Evolutionary conservation across 1,140 invertebrate species (phyloP), one percentile per base, ranked within the genome.

Genomic region (Drosophila pallidifrons): DNA sequence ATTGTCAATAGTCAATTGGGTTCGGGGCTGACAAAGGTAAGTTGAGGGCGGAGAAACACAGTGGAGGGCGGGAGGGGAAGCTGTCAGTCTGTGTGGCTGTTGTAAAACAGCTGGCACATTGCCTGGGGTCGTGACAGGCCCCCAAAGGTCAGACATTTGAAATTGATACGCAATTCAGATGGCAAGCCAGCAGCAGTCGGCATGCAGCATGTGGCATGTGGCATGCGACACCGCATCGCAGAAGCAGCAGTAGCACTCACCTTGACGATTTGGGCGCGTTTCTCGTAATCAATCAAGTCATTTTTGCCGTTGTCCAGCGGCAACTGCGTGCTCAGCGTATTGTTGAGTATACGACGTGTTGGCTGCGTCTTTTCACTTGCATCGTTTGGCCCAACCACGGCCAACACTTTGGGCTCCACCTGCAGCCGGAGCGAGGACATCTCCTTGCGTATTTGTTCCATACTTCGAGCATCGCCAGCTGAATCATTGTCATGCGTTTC

Each of bases 281-380:
- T 92, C 51, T 76, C 74, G 75, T 90, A 79, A 85, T 92, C 91
- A 91, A 92, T 92, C 81, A 81, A 78, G 35, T 38, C 61, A 20
- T 58, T 15, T n/a, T 57, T 55, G 15, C 43, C 30, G 55, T 69
- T 30, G 15, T 67, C 67, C 16, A 83, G 54, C 54, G 83, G 83
- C 73, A 88, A 20, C 32, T 35, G 13, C 28, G 52, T 45, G 11
- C 11, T 58, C 11, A 13, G 38, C 41, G 30, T 15, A 15, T 5
- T 13, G 6, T 10, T 43, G 35, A n/a, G 11, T 3, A 7, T 4
- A 28, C 7, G 69, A 51, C n/a, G 20, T 25, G 20, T 25, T 25
- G 20, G 20, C 20, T 25, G 3, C 20, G 20, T 47, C 30, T 32
- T 32, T 32, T 32, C 30, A 32, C 7, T 46, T 38, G 16, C 20